phyloP scores from a whole-genome alignment of 2,888 invertebrate species.

The Leucozona laternaria region DNA sequence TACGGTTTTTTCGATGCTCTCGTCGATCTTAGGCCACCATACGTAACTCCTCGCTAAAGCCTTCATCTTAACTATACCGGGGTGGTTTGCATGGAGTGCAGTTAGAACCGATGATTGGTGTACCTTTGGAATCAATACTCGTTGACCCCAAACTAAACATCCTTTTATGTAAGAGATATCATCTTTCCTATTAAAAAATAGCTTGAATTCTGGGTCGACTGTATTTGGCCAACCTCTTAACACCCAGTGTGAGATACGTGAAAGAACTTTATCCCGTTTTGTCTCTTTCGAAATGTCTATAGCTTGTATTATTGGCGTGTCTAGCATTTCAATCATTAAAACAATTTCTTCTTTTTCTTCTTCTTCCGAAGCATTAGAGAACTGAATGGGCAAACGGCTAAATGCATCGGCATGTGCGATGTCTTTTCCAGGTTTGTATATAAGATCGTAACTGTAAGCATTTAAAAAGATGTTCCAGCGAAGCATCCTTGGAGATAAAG shows the following conservation, averaged over 20 bases:
- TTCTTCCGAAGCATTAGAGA: too few relatives aligned
- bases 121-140: slow-evolving; percentile 17
- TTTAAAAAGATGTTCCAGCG: too few relatives aligned
- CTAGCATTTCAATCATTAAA: too few relatives aligned
- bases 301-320: too few relatives aligned
- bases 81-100: slow-evolving; percentile 15
- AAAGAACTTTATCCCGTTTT: too few relatives aligned
- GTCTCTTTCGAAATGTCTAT: too few relatives aligned
- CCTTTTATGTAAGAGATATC: not conserved
- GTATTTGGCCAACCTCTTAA: slow-evolving; percentile 29
- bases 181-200: slow-evolving; percentile 11
- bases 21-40: slow-evolving; percentile 22
- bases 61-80: slow-evolving; percentile 12
- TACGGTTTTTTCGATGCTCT: not conserved
- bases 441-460: too few relatives aligned
- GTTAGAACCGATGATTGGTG: slow-evolving; percentile 12
- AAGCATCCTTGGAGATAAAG: too few relatives aligned
- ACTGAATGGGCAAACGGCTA: too few relatives aligned
- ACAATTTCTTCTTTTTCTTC: too few relatives aligned
- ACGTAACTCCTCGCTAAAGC: slow-evolving; percentile 14
- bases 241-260: slow-evolving; percentile 12
- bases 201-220: slow-evolving; percentile 13
- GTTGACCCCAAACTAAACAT: slow-evolving; percentile 15
- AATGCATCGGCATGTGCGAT: too few relatives aligned
- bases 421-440: not conserved